phyloP scores from a whole-genome alignment of 2,888 invertebrate genomes.

The Agonopterix heracliana region DNA sequence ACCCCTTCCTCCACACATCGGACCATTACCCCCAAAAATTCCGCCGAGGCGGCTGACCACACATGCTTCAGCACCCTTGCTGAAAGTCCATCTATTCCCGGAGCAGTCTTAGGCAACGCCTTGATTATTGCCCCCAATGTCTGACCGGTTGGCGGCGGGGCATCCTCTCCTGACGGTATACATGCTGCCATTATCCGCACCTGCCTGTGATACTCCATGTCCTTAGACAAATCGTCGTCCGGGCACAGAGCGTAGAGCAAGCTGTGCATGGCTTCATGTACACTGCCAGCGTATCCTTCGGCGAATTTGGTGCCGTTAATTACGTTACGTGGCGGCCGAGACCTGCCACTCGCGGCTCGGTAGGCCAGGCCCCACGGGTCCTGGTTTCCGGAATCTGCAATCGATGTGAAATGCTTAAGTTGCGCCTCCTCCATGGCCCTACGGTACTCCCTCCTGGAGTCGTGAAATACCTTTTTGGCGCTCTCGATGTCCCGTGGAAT shows the following conservation, averaged over 20 bases:
- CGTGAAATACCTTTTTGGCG: neutral
- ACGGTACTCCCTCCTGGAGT: slow-evolving; percentile 3
- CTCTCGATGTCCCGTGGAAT: no score
- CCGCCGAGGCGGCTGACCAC: neutral
- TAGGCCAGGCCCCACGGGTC: no score
- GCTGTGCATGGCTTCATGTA: no score
- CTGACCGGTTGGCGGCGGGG: neutral
- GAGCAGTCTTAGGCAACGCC: neutral
- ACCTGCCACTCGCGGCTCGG: no score
- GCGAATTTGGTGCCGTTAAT: no score
- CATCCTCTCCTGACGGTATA: neutral
- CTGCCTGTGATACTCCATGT: no score
- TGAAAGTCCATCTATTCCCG: neutral
- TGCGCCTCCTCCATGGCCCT: slow-evolving; percentile 6
- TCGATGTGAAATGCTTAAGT: no score
- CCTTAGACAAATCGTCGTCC: neutral
- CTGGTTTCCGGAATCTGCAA: no score
- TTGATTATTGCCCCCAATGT: neutral
- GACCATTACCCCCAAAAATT: no score
- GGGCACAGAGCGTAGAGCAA: neutral
- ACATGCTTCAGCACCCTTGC: neutral
- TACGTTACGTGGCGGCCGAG: no score
- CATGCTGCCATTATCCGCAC: neutral
- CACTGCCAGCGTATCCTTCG: no score
- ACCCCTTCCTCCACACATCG: no score